Evolutionary conservation across 2,797 vertebrate genomes (phyloP), one percentile per base, ranked within the genome.

Genomic region (Falco peregrinus): DNA sequence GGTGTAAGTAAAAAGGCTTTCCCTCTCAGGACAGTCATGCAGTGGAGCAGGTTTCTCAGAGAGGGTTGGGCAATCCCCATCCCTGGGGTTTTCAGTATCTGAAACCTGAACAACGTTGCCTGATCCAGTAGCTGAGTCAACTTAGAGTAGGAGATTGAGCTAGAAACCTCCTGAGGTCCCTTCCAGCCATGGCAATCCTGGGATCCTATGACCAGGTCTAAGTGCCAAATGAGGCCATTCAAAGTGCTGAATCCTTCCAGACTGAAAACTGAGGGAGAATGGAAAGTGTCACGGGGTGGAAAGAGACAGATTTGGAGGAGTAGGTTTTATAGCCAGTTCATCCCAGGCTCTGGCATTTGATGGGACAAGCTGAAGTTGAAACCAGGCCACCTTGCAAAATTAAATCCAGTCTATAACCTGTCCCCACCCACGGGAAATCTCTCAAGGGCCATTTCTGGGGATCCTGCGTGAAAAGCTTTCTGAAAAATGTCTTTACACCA

Each of bases 61-160:
- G 29, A 69, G 4, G 8, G 13, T 25, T 53, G 5, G 53, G 19
- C 8, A 48, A 1, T 31, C 1, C 1, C 7, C 10, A 7, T n/a
- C 24, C 54, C 24, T 45, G 24, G 22, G 14, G 9, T 56, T 95
- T 95, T 60, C 51, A 63, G 21, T 3, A 10, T 25, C n/a, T 77
- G 41, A 67, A 89, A 69, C 14, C 11, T 50, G 37, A 83, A 24
- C 14, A 17, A 60, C 11, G 25, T 53, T 43, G 41, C 60, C 31
- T 92, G 86, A 94, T 56, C 43, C 75, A 54, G 51, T 6, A 93
- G 59, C 31, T 96, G 86, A 78, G 35, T 39, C 65, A 84, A 25
- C 3, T 43, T 7, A 3, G 53, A 90, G 77, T 19, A 43, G 80
- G 77, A 94, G 43, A 20, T 4, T 92, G 71, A 76, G 51, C 31